Conservation (phyloP, 2,797 vertebrate genomes). For the Chloroceryle amazona region DNA sequence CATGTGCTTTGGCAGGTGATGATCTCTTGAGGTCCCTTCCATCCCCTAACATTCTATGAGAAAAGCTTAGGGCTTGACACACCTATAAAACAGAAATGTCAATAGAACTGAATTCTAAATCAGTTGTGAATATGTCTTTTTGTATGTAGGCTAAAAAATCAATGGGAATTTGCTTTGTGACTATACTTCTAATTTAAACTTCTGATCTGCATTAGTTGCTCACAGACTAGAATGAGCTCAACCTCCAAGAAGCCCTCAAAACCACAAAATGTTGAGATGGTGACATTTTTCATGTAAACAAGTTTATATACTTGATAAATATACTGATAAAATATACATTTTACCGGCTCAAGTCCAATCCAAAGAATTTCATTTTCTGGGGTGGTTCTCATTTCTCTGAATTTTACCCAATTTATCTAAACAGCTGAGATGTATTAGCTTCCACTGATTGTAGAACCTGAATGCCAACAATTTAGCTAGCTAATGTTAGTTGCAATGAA, state of each 20-base stretch:
- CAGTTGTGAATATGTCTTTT: background rate
- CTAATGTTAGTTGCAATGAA: background rate
- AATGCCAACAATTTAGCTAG: background rate
- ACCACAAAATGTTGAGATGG: background rate
- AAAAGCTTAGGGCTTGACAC: background rate
- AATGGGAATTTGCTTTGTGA: background rate
- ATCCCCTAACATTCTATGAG: too few relatives aligned
- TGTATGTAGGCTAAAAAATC: background rate
- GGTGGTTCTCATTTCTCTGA: background rate
- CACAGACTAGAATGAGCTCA: background rate
- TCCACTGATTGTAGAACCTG: background rate
- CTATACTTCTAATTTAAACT: background rate
- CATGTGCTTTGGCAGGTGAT: too few relatives aligned
- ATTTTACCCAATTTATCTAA: background rate
- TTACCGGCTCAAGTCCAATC: background rate
- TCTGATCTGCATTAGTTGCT: background rate
- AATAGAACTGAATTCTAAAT: background rate
- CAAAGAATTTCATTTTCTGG: background rate
- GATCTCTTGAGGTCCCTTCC: too few relatives aligned
- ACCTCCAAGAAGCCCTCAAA: background rate
- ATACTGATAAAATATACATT: background rate
- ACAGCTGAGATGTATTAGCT: background rate
- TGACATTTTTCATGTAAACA: background rate
- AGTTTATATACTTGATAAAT: background rate
- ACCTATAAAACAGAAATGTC: background rate